phyloP scores from a whole-genome alignment of 2,113 vertebrate genomes.

The Motacilla alba region DNA sequence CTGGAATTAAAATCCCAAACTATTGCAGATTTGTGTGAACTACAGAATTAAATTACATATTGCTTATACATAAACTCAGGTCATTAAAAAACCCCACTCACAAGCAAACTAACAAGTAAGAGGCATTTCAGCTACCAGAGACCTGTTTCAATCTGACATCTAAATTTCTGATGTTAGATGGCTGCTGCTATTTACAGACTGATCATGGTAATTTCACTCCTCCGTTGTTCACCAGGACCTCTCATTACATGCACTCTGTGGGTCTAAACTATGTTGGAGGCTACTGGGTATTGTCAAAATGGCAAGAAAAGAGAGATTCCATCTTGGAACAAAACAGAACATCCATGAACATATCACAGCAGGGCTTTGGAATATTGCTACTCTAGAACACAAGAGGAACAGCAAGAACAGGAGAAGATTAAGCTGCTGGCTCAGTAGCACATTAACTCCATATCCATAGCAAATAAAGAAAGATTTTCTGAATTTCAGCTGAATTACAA shows the following conservation, averaged over 20 bases:
- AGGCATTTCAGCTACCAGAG: background rate
- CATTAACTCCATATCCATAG: background rate
- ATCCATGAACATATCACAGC: background rate
- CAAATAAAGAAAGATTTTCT: background rate
- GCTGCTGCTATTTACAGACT: background rate
- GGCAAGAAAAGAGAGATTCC: background rate
- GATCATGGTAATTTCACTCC: background rate
- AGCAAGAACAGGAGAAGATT: accelerated
- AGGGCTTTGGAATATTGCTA: background rate
- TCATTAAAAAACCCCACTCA: background rate
- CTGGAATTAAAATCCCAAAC: background rate
- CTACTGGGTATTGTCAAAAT: background rate
- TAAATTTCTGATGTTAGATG: background rate
- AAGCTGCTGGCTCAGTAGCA: background rate
- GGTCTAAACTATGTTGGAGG: background rate
- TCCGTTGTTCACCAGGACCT: background rate
- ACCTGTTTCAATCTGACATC: background rate
- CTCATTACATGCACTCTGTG: background rate
- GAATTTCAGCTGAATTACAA: background rate
- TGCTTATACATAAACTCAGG: background rate
- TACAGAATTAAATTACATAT: background rate
- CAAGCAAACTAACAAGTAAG: background rate
- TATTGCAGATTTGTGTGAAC: background rate
- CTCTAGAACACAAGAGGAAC: background rate
- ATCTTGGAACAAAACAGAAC: background rate